Percentiles rank a stretch among this genome's conserved stretches.
Evolutionary conservation across 2,888 invertebrate genomes (phyloP).

Genomic region (Drosophila paucipuncta): DNA sequence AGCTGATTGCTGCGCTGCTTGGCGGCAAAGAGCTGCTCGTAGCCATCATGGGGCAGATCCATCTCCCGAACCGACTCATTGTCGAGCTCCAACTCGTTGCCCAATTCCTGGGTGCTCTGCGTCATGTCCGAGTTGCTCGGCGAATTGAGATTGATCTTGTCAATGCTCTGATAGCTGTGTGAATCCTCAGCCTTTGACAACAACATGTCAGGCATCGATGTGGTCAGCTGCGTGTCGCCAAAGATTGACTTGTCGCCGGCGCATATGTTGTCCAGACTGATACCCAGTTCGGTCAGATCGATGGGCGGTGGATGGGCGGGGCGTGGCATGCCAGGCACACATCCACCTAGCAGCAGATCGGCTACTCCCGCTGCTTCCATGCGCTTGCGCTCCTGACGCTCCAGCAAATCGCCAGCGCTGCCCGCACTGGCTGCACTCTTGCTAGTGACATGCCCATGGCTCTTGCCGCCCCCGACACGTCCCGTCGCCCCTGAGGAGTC

Average conservation of each 20-base stretch:
- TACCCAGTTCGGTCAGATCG: conserved; percentile 87
- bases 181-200: conserved; percentile 83
- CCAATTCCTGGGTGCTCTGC: conserved; percentile 84
- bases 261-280: conserved; percentile 87
- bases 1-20: conserved; percentile 50
- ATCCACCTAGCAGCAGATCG: conserved; percentile 80
- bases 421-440: conserved; percentile 74
- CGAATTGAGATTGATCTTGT: conserved; percentile 84
- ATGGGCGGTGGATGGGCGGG: conserved; percentile 88
- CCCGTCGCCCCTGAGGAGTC: conserved; percentile 80
- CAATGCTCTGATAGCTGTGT: conserved; percentile 84
- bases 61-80: conserved; percentile 74
- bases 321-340: conserved; percentile 80
- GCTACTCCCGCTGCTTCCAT: conserved; percentile 80
- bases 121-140: conserved; percentile 83
- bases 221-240: conserved; percentile 85
- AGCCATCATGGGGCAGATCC: conserved; percentile 78
- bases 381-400: conserved; percentile 79
- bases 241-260: conserved; percentile 85
- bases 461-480: conserved; percentile 59
- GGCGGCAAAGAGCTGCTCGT: conserved; percentile 69
- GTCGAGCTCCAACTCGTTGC: conserved; percentile 82
- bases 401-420: conserved; percentile 80
- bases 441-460: conserved; percentile 33
- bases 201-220: conserved; percentile 88